Conservation (phyloP, 2,888 invertebrate genomes). For the Dorcus hopei region DNA sequence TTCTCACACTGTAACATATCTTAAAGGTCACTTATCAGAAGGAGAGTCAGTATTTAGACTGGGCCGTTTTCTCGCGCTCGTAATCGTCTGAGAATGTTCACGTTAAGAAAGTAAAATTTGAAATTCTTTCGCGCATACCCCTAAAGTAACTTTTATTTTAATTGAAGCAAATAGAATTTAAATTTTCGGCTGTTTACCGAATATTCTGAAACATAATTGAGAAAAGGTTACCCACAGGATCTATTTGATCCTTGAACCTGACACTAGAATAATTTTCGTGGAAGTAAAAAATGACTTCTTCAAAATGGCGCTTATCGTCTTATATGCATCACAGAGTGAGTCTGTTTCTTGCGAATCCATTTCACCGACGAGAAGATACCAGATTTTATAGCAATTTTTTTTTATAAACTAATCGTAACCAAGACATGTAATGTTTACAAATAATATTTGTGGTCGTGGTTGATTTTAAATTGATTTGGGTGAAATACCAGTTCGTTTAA, state of each 20-base stretch:
- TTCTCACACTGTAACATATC: no score
- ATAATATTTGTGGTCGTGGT: slow-evolving; percentile 53
- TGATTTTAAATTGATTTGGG: slow-evolving; percentile 50
- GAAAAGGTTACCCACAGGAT: slow-evolving; percentile 54
- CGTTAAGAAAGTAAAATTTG: no score
- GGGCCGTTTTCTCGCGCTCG: no score
- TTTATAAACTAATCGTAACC: slow-evolving; percentile 54
- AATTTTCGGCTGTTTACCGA: no score
- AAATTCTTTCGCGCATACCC: no score
- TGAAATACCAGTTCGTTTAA: slow-evolving; percentile 56
- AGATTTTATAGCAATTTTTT: slow-evolving; percentile 46
- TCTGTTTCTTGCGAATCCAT: slow-evolving; percentile 30
- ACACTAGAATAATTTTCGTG: slow-evolving; percentile 57
- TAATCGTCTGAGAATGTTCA: no score
- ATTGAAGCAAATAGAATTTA: no score
- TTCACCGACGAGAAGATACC: slow-evolving; percentile 18
- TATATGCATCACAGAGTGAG: slow-evolving; percentile 54
- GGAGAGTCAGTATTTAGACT: no score
- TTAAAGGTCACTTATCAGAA: no score
- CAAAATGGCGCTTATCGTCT: slow-evolving; percentile 53
- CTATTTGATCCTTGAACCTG: slow-evolving; percentile 47
- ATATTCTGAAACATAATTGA: no score
- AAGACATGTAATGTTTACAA: slow-evolving; percentile 58
- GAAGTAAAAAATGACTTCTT: slow-evolving; percentile 53
- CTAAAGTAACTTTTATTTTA: no score